Evolutionary conservation across 2,888 invertebrate genomes (phyloP), one percentile per base, ranked within the genome.

Genomic region (Gymnocheta viridis): DNA sequence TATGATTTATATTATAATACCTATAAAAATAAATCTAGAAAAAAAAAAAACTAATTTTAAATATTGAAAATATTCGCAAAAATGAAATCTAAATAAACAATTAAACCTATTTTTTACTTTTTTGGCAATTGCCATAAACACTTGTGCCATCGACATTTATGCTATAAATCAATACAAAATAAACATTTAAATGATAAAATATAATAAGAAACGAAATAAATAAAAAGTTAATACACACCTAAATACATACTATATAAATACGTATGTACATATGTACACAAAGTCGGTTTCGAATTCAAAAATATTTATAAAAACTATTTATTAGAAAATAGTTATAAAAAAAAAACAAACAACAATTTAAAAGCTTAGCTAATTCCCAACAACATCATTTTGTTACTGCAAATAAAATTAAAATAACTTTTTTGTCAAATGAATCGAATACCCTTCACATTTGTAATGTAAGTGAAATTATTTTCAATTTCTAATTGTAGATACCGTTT

Each of bases 81-180:
- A 38, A 51, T 24, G 3, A 51, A 35, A 27, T 29, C 35, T 9
- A 49, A 5, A 29, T 51, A 60, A 51, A 51, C 41, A 79, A 56
- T 72, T 47, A 47, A 54, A n/a, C 19, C 17, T 32, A 17, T 27
- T 56, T 49, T n/a, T 64, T 17, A 2, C 1, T 49, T 47, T 62
- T 72, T 56, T 64, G 58, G 60, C 67, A 32, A 38, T 56, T 72
- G 73, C 60, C 82, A 78, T 64, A 82, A 82, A 69, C 78, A 69
- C 67, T 73, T 73, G 76, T 67, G 51, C 58, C 35, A 66, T 41
- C 41, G 35, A 54, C 51, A 69, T 32, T 12, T n/a, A 56, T 14
- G 7, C 69, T 58, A 82, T 82, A 82, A 82, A 82, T 79, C 82
- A 82, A 79, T 70, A 62, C 49, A 78, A 77, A 66, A 77, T 72